phyloP scores from a whole-genome alignment of 1,140 invertebrate genomes.

The Mamestra configurata region DNA sequence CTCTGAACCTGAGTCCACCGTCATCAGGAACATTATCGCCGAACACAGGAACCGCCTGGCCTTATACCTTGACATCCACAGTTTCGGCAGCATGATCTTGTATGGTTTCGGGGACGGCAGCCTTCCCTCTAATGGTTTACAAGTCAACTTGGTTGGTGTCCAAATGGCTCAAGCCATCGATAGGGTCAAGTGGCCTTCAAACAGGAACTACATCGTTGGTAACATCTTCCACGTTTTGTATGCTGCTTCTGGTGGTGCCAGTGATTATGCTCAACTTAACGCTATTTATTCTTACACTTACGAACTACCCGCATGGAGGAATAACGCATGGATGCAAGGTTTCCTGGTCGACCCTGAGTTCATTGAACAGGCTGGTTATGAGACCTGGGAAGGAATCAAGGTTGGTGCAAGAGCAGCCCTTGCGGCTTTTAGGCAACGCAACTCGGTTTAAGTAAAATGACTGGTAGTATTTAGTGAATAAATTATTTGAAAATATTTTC shows the following conservation, averaged over 20 bases:
- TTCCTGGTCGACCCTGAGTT: conserved; percentile 75
- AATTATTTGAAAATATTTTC: neutral
- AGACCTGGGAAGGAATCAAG: conserved; percentile 75
- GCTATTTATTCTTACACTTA: conserved; percentile 90
- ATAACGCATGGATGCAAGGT: conserved; percentile 74
- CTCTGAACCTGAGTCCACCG: conserved; percentile 91
- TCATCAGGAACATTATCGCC: conserved; percentile 79
- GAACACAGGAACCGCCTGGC: conserved; percentile 75
- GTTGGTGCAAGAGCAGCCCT: conserved; percentile 58
- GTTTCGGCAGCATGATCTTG: conserved; percentile 90
- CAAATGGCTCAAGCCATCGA: conserved; percentile 78
- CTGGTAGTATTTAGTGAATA: neutral
- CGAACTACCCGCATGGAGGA: conserved; percentile 91
- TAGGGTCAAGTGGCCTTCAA: conserved; percentile 64
- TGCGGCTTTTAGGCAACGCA: conserved; percentile 50
- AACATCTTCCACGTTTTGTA: conserved; percentile 87
- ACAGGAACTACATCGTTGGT: conserved; percentile 86
- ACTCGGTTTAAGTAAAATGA: neutral
- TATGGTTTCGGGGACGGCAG: conserved; percentile 90
- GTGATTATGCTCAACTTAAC: conserved; percentile 72
- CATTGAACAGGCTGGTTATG: conserved; percentile 70
- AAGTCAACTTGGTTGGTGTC: conserved; percentile 70
- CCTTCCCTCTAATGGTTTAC: conserved; percentile 85
- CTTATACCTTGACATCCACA: conserved; percentile 90
- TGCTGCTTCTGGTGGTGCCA: conserved; percentile 63